Conservation (phyloP, 2,113 vertebrate species). For the Sander vitreus region DNA sequence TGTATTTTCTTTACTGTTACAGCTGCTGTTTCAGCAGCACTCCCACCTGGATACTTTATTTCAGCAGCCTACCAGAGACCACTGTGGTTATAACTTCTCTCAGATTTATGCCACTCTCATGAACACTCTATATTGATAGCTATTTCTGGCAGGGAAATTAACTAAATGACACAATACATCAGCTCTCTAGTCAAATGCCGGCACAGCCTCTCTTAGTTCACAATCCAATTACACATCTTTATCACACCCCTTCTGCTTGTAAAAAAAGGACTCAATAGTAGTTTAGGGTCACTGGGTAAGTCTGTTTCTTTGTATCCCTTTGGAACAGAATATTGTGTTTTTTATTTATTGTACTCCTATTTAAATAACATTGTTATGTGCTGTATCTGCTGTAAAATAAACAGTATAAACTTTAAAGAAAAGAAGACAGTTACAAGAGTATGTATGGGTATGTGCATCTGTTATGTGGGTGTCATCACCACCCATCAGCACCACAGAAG, state of each 20-base stretch:
- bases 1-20: conserved; percentile 33
- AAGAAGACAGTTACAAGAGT: neutral
- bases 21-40: conserved; percentile 53
- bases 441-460: neutral
- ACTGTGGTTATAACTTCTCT: conserved; percentile 49
- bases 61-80: conserved; percentile 41
- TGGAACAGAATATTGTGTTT: conserved; percentile 11
- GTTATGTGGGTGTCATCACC: conserved; percentile 16
- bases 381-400: conserved; percentile 9
- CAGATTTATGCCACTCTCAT: conserved; percentile 67
- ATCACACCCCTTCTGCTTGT: conserved; percentile 48
- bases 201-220: conserved; percentile 51
- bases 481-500: conserved; percentile 51
- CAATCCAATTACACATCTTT: conserved; percentile 73
- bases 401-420: neutral
- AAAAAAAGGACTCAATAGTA: conserved; percentile 41
- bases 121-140: conserved; percentile 64
- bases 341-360: conserved; percentile 17
- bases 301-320: conserved; percentile 6
- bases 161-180: conserved; percentile 72
- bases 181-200: conserved; percentile 51
- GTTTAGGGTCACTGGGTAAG: conserved; percentile 18
- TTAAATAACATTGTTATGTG: neutral
- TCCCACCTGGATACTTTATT: conserved; percentile 48
- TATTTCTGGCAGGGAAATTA: conserved; percentile 74